phyloP scores from a whole-genome alignment of 2,888 invertebrate species.

The Hypolimnas misippus region DNA sequence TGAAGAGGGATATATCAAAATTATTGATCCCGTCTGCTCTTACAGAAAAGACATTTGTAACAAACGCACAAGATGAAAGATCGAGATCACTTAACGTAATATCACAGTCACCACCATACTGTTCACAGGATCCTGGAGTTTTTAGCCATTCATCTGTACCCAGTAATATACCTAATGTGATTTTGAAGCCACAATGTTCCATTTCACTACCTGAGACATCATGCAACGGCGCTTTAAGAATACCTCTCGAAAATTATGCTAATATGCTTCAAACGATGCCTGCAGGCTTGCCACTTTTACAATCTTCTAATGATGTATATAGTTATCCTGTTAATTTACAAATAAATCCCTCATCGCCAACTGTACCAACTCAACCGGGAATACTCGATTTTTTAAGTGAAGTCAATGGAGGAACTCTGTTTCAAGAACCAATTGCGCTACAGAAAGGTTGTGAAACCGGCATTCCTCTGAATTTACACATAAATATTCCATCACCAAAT shows the following conservation, averaged over 20 bases:
- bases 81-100: conserved; percentile 18
- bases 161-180: not conserved
- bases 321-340: conserved; percentile 25
- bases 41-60: conserved; percentile 40
- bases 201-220: conserved; percentile 4
- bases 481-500: conserved; percentile 55
- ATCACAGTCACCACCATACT: conserved; percentile 14
- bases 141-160: conserved; percentile 7
- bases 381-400: conserved; percentile 24
- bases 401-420: conserved; percentile 18
- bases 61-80: conserved; percentile 13
- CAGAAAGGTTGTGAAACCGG: conserved; percentile 32
- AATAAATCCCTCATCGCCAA: conserved; percentile 26
- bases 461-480: conserved; percentile 57
- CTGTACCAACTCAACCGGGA: conserved; percentile 26
- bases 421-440: conserved; percentile 24
- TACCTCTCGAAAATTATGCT: conserved; percentile 36
- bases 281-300: conserved; percentile 36
- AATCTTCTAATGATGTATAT: conserved; percentile 14
- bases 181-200: not conserved
- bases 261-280: conserved; percentile 36
- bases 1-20: not conserved
- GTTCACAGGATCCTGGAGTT: conserved; percentile 12
- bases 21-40: conserved; percentile 24
- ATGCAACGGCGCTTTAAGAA: not conserved